phyloP scores from a whole-genome alignment of 2,113 vertebrate genomes.

The Dasyornis broadbenti region DNA sequence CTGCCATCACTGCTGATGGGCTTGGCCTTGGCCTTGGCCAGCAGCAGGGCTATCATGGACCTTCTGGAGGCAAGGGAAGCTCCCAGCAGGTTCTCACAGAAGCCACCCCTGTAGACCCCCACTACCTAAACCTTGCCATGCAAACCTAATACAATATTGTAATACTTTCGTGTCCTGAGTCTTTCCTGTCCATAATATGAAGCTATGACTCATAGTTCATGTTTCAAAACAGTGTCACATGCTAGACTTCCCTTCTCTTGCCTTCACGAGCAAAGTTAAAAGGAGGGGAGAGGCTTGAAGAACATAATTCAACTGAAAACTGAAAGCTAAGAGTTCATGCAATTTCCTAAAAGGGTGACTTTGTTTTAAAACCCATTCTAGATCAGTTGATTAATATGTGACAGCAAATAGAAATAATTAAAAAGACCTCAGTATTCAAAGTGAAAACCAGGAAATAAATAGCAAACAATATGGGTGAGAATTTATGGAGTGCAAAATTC shows the following conservation, averaged over 20 bases:
- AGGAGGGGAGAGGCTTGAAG: neutral
- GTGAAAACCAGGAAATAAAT: slow-evolving; percentile 21
- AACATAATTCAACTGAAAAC: slow-evolving; percentile 14
- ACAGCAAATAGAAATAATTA: neutral
- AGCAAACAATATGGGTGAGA: neutral
- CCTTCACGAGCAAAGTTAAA: neutral
- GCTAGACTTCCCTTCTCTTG: slow-evolving; percentile 48
- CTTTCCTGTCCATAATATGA: neutral
- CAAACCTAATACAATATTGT: neutral
- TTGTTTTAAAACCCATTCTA: neutral
- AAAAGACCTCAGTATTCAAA: neutral
- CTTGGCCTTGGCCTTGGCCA: accelerated
- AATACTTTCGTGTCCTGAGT: neutral
- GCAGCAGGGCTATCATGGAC: accelerated
- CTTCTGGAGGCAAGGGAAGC: neutral
- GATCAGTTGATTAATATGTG: neutral
- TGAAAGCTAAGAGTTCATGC: neutral
- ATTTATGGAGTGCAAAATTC: slow-evolving; percentile 11
- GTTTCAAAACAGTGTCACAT: slow-evolving; percentile 55
- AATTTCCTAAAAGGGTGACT: neutral
- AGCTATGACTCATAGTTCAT: slow-evolving; percentile 35
- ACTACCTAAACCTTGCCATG: neutral
- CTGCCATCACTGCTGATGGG: accelerated
- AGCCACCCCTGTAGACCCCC: neutral
- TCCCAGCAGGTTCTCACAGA: neutral